Evolutionary conservation across 1,140 invertebrate species (phyloP).

Genomic region (Ceratina japonica): DNA sequence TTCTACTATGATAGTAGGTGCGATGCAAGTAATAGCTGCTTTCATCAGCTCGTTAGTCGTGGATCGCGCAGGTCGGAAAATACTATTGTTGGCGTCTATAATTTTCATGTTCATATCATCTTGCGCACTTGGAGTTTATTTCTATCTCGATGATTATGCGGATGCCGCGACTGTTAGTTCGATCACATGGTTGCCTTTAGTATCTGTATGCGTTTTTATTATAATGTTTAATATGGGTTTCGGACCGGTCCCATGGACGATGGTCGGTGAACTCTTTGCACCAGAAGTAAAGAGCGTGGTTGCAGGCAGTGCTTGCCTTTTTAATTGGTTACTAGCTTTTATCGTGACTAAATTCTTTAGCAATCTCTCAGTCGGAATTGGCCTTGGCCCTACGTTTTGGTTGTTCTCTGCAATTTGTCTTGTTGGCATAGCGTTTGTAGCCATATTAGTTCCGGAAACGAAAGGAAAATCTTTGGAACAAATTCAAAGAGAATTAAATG

Average conservation of each 20-base stretch:
- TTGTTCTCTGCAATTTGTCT: slow-evolving; percentile 87
- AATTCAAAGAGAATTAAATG: slow-evolving; percentile 84
- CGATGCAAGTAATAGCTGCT: slow-evolving; percentile 87
- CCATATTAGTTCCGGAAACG: slow-evolving; percentile 91
- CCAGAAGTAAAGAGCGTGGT: slow-evolving; percentile 89
- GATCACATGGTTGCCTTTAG: slow-evolving; percentile 86
- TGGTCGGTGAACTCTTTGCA: slow-evolving; percentile 87
- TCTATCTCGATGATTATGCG: slow-evolving; percentile 80
- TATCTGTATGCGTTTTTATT: slow-evolving; percentile 87
- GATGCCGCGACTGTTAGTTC: slow-evolving; percentile 69
- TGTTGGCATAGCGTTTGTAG: slow-evolving; percentile 88
- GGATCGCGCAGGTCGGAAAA: slow-evolving; percentile 87
- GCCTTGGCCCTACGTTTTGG: slow-evolving; percentile 86
- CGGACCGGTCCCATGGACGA: slow-evolving; percentile 90
- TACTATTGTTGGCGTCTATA: slow-evolving; percentile 84
- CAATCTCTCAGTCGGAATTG: slow-evolving; percentile 81
- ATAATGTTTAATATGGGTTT: slow-evolving; percentile 88
- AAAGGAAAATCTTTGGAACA: slow-evolving; percentile 93
- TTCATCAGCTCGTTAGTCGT: slow-evolving; percentile 86
- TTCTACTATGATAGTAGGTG: slow-evolving; percentile 87
- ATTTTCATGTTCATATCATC: slow-evolving; percentile 83
- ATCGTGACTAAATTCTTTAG: slow-evolving; percentile 89
- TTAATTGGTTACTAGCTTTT: slow-evolving; percentile 91
- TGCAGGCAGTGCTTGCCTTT: slow-evolving; percentile 84
- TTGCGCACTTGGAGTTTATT: slow-evolving; percentile 83